phyloP scores from a whole-genome alignment of 2,797 vertebrate genomes.

The Gymnoscopelus braueri region DNA sequence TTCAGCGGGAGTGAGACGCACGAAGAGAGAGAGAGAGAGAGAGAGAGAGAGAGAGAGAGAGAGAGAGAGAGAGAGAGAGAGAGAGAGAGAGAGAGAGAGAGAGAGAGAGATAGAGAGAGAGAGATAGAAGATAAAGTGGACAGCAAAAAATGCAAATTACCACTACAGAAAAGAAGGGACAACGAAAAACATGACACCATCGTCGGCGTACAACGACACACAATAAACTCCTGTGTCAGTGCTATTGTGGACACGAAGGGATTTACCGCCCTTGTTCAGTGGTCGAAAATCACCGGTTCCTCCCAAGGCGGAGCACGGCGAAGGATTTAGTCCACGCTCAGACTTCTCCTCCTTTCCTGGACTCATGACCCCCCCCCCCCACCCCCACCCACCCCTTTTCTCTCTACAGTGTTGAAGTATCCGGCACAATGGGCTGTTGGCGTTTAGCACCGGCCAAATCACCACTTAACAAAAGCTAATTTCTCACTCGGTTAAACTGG shows the following conservation, averaged over 20 bases:
- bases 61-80: constrained; percentile 4
- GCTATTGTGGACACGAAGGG: constrained; percentile 61
- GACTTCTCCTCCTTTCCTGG: constrained; percentile 30
- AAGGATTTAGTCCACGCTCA: not conserved
- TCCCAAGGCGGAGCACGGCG: not conserved
- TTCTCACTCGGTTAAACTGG: constrained; percentile 84
- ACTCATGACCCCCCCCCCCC: constrained; percentile 30
- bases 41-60: not conserved
- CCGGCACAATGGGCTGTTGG: constrained; percentile 69
- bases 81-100: constrained; percentile 29
- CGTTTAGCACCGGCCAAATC: constrained; percentile 77
- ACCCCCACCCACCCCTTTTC: constrained; percentile 35
- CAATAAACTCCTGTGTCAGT: constrained; percentile 38
- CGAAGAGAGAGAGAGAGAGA: constrained; percentile 39
- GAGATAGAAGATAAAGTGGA: too few relatives aligned
- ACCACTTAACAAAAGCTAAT: constrained; percentile 85
- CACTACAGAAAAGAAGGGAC: not conserved
- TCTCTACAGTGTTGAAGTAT: constrained; percentile 60
- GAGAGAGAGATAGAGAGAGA: too few relatives aligned
- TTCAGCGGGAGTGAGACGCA: constrained; percentile 47
- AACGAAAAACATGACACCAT: constrained; percentile 42
- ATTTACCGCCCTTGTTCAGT: constrained; percentile 59
- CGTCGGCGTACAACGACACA: constrained; percentile 51
- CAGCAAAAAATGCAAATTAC: too few relatives aligned
- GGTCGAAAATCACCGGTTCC: too few relatives aligned